Evolutionary conservation across 2,888 invertebrate species (phyloP), one percentile per base, ranked within the genome.

Genomic region (Plebejus argus): DNA sequence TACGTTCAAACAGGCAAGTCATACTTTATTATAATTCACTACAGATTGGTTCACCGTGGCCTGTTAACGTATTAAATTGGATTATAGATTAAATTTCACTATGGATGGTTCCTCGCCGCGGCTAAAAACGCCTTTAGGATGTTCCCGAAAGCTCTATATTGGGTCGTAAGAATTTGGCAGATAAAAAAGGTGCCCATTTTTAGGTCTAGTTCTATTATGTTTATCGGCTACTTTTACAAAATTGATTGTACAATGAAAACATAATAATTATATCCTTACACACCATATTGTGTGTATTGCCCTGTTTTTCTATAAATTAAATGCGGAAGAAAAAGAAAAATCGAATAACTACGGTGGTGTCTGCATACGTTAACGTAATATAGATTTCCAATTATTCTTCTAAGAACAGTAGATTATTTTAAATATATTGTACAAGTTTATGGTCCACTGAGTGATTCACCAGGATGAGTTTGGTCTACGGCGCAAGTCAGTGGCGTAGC

Each of bases 11-110:
- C 70, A 35, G 35, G 66, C 79, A 78, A 78, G 78, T 79, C 79
- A 79, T 75, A 53, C 76, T 78, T 79, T 78, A 77, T 79, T 77
- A 77, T 76, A 77, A 71, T 35, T 72, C 53, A 77, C 77, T 71
- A 58, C 56, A 77, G 71, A 77, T 61, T 77, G 77, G 35, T 71
- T 77, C 56, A 77, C 77, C 39, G 58, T 39, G 39, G 58, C 77
- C 71, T 71, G 77, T 71, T 72, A 77, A 77, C 71, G 72, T 77
- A 71, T 72, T 74, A 53, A 74, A 77, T 77, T 77, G 72, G 77
- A 77, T 77, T 77, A 77, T 71, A 77, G 72, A 77, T 77, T 77
- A 58, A 77, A 77, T 77, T 77, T 58, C 58, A 71, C 56, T 56
- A 77, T 71, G 53, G 28, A 56, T 56, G 23, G 39, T 10, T 71